Conservation (phyloP, 2,888 invertebrate species). For the Sthenelais limicola region DNA sequence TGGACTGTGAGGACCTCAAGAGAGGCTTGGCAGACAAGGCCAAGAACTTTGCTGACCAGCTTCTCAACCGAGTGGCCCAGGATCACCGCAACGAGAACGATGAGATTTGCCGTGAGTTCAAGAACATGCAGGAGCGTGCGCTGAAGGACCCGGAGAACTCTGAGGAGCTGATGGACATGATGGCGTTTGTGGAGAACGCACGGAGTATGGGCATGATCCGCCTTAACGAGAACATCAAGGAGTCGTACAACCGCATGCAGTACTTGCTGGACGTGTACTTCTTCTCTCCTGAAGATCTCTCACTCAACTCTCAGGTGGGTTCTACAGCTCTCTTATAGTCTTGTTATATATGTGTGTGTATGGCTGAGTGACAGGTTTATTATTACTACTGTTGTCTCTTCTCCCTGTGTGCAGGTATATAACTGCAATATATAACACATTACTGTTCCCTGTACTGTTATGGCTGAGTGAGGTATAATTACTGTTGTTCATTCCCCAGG, state of each 20-base stretch:
- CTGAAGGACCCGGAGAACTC: slow-evolving; percentile 83
- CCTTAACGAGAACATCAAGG: slow-evolving; percentile 80
- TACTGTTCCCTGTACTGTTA: too few relatives aligned
- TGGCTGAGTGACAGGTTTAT: too few relatives aligned
- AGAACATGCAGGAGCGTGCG: slow-evolving; percentile 80
- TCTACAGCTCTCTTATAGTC: too few relatives aligned
- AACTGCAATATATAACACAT: too few relatives aligned
- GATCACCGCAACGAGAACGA: slow-evolving; percentile 67
- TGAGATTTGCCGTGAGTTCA: slow-evolving; percentile 77
- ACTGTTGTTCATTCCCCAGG: too few relatives aligned
- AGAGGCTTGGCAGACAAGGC: slow-evolving; percentile 69
- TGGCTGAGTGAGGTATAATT: too few relatives aligned
- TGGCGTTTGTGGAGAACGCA: slow-evolving; percentile 85
- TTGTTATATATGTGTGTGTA: too few relatives aligned
- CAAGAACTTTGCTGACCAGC: slow-evolving; percentile 65
- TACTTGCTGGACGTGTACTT: slow-evolving; percentile 84
- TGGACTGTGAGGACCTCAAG: slow-evolving; percentile 73
- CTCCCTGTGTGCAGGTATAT: too few relatives aligned
- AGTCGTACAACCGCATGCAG: slow-evolving; percentile 67
- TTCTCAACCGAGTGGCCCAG: slow-evolving; percentile 68
- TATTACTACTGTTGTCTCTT: too few relatives aligned
- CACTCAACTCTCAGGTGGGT: slow-evolving; percentile 81
- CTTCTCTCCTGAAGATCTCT: slow-evolving; percentile 82
- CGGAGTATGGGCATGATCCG: slow-evolving; percentile 81
- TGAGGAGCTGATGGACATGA: slow-evolving; percentile 85